Base-by-base conservation (phyloP, 2,888 invertebrate species). In the Dasysyrphus tricinctus region DNA sequence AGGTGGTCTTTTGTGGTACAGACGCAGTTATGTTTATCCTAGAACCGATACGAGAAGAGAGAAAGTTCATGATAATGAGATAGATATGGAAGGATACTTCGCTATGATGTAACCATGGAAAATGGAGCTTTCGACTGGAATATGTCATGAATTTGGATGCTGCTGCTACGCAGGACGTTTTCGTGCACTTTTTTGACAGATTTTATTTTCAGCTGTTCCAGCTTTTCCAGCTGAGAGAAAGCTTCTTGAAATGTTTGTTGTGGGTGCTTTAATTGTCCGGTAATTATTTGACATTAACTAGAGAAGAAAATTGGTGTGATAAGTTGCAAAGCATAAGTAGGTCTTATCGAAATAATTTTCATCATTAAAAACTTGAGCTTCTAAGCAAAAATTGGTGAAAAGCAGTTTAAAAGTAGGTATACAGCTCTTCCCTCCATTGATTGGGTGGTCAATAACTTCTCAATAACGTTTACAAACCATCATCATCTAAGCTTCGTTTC, bases 21-120 rank as follows among this genome's bases (percentile, higher is more conserved):
- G 49, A 72, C 72, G 54, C 59, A 72, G 51, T 57, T 42, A 39
- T 37, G 44, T 49, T 39, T 47, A 65, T 34, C 47, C 51, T 51
- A 14, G 7, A 73, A 39, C 11, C 37, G 14, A 67, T 76, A 16
- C 12, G 72, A 72, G 77, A 77, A 56, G 69, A 80, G 85, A 61
- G 67, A 85, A 85, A 85, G 73, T 73, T 85, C 61, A 19, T 0
- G n/a, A 70, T 49, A 70, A 73, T 39, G 65, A 56, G 75, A 80
- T 74, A 76, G 49, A 24, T 37, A 29, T 56, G 24, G 24, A 24
- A 24, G 24, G 3, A 24, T 24, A 24, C 24, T 42, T 34, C n/a
- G n/a, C 37, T 67, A 44, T 85, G 85, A 85, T 85, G 85, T 85
- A 85, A 85, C 73, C 77, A 78, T 74, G 77, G 85, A 74, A 77